A percentile compares a stretch with the other conserved stretches of the same genome.
phyloP scores from a whole-genome alignment of 2,797 vertebrate genomes.

The Amazonetta brasiliensis region DNA sequence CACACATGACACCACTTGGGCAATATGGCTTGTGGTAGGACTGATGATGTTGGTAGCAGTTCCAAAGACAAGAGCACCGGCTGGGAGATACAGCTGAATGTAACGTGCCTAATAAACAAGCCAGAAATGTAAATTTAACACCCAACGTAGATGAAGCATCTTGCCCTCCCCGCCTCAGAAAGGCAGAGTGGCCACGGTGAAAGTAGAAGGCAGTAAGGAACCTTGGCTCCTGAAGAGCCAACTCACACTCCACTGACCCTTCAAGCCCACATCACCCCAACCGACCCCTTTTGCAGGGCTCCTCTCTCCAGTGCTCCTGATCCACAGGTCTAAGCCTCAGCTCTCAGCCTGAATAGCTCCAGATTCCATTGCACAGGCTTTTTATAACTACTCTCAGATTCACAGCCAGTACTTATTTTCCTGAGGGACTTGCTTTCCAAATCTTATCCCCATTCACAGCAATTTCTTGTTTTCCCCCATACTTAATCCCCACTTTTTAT shows the following conservation, averaged over 20 bases:
- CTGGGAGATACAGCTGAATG: neutral
- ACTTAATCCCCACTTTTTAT: neutral
- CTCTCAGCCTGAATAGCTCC: neutral
- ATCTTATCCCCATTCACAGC: neutral
- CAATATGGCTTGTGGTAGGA: neutral
- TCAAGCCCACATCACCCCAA: neutral
- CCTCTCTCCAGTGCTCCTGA: neutral
- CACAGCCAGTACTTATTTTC: neutral
- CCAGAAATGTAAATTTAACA: neutral
- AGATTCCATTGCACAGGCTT: neutral
- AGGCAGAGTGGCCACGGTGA: rapidly evolving
- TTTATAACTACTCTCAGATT: neutral
- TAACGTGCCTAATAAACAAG: neutral
- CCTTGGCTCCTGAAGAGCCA: neutral
- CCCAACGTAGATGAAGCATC: neutral
- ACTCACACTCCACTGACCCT: neutral
- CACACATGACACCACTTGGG: no score
- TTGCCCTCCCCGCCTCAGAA: neutral
- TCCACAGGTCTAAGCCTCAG: neutral
- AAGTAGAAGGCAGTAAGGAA: neutral
- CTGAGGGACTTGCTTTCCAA: neutral
- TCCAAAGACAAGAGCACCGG: neutral
- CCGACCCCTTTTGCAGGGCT: neutral
- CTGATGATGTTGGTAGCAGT: neutral
- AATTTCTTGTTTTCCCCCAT: neutral